Evolutionary conservation across 2,888 invertebrate genomes (phyloP), one percentile per base, ranked within the genome.

Genomic region (Tenthredo scrophulariae): DNA sequence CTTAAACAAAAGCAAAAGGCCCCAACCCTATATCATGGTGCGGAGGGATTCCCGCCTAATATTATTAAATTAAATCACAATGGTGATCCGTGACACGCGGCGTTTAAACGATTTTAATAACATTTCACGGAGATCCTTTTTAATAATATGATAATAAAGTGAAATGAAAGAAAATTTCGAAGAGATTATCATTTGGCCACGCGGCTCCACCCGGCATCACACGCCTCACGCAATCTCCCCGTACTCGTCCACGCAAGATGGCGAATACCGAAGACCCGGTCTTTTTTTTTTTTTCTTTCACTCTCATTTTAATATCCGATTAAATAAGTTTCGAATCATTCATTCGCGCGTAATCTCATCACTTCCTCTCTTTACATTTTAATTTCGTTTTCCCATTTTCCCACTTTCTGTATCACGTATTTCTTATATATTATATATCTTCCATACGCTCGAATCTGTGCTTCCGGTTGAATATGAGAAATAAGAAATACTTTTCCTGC

Each of bases 131-230:
- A 87, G 91, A 91, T 92, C 29, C 58, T 92, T 87, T 93, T 92
- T 91, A 92, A 93, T 93, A 93, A 92, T 93, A 92, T 92, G 92
- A 92, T 93, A 93, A 93, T 92, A 92, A 91, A 91, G 91, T 89
- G 91, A 89, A 92, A 91, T 92, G 92, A 92, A 91, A 92, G 91
- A 91, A 92, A 92, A 33, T 43, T 3, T 22, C 88, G 83, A 89
- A 89, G 89, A 90, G 91, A 92, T 92, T 91, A 92, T 92, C 91
- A 91, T 91, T 90, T 89, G 91, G 90, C 91, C 91, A 67, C 83
- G 83, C 83, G 67, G 50, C 79, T 26, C 18, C 46, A 33, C 79
- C 43, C 75, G 75, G 43, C 50, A 37, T 62, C 29, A 37, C 67
- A 22, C 83, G 83, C 29, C 26, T 26, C 67, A 40, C 74, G 74